These are phyloP conservation scores for Buceros bicornis DNA, from an alignment of 2,797 vertebrate species.

Conservation along the genomic window DNA sequence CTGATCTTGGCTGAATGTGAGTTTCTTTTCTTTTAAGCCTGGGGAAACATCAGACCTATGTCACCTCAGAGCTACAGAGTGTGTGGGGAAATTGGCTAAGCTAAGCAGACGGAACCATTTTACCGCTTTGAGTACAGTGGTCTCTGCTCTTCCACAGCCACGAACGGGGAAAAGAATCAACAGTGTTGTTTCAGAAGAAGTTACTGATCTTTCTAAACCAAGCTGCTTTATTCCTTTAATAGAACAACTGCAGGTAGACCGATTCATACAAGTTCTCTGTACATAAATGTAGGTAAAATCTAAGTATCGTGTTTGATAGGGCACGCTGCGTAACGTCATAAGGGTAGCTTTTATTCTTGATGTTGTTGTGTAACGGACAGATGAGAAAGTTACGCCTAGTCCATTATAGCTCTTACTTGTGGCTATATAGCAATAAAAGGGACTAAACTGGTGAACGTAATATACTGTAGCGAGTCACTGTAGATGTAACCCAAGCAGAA, in stretches of 20 bases:
- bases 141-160: background rate
- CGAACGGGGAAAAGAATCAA: background rate
- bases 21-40: conserved; percentile 4
- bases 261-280: background rate
- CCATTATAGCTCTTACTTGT: background rate
- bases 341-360: background rate
- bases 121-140: background rate
- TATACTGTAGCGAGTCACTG: background rate
- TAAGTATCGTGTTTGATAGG: background rate
- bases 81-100: background rate
- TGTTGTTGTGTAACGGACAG: background rate
- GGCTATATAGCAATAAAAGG: background rate
- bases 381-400: background rate
- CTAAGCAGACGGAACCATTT: background rate
- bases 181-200: background rate
- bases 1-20: background rate
- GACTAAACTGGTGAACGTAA: background rate
- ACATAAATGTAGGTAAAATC: background rate
- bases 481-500: background rate
- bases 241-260: background rate
- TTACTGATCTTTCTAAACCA: background rate
- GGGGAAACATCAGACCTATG: background rate
- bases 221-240: background rate
- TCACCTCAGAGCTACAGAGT: background rate
- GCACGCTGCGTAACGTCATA: background rate